A percentile compares a stretch with the other conserved stretches of the same genome.
Conservation (phyloP, 2,797 vertebrate genomes). For the Loris lydekkerianus region DNA sequence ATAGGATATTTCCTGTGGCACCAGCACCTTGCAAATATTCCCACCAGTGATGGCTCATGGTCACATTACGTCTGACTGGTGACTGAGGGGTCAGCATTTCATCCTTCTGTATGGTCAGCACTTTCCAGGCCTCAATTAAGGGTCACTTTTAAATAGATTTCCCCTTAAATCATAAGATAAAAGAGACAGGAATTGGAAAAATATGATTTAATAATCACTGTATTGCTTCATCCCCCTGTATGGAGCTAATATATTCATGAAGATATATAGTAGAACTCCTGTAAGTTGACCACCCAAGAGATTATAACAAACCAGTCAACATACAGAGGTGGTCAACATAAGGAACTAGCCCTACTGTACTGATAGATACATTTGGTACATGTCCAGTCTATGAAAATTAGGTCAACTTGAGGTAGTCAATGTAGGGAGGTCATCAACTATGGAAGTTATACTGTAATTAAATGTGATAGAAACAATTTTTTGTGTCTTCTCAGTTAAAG, state of each 20-base stretch:
- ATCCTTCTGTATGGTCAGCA: slow-evolving; percentile 57
- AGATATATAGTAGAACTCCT: background rate
- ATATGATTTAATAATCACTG: background rate
- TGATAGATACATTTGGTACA: too few relatives aligned
- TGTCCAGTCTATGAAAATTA: too few relatives aligned
- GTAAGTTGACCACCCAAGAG: too few relatives aligned
- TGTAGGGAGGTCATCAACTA: too few relatives aligned
- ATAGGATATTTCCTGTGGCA: slow-evolving; percentile 62
- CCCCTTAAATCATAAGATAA: slow-evolving; percentile 45
- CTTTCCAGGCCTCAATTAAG: slow-evolving; percentile 50
- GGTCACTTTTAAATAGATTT: slow-evolving; percentile 54
- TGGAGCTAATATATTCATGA: background rate
- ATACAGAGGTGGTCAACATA: too few relatives aligned
- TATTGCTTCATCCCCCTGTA: background rate
- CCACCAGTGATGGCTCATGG: slow-evolving; percentile 45
- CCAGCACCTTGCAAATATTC: slow-evolving; percentile 74
- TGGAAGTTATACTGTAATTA: background rate
- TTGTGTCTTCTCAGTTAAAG: slow-evolving; percentile 22
- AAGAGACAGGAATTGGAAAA: slow-evolving; percentile 17
- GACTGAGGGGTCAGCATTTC: slow-evolving; percentile 52
- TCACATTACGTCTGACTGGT: slow-evolving; percentile 41
- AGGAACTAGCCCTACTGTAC: too few relatives aligned
- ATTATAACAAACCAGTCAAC: too few relatives aligned
- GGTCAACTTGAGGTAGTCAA: too few relatives aligned
- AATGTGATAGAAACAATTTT: background rate